These are phyloP conservation scores for Ostrea denselamellosa DNA, from an alignment of 1,140 invertebrate genomes.

Conservation along the genomic window DNA sequence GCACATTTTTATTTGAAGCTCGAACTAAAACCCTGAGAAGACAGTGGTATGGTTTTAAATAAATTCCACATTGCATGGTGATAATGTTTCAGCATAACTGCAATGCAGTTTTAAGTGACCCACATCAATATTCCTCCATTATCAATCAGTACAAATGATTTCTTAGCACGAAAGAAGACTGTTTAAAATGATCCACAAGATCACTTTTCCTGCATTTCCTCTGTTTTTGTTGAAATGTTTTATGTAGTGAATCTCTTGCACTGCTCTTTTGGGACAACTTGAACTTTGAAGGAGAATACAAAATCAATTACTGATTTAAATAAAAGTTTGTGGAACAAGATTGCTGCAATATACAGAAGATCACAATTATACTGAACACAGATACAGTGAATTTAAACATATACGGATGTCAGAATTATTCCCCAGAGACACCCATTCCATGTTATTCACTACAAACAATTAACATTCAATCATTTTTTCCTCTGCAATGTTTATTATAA, in stretches of 20 bases:
- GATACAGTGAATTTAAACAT: neutral
- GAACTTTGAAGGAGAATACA: neutral
- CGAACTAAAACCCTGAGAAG: neutral
- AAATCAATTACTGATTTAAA: neutral
- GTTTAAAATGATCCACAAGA: neutral
- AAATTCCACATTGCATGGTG: neutral
- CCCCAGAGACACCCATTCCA: neutral
- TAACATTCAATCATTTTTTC: too few species aligned
- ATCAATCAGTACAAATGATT: constrained; percentile 18
- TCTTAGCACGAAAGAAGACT: constrained; percentile 8
- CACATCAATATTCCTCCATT: constrained; percentile 18
- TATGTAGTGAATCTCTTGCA: neutral
- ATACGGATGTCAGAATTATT: neutral
- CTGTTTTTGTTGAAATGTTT: neutral
- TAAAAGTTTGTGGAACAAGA: neutral
- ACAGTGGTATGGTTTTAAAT: neutral
- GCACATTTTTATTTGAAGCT: neutral
- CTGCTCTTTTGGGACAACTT: neutral
- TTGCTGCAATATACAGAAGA: neutral
- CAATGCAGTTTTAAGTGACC: constrained; percentile 16
- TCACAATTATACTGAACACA: neutral
- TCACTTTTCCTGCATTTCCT: neutral
- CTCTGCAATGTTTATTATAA: too few species aligned
- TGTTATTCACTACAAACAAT: too few species aligned
- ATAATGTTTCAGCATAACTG: neutral